Base-by-base conservation (phyloP, 2,888 invertebrate genomes). In the Vanessa cardui region DNA sequence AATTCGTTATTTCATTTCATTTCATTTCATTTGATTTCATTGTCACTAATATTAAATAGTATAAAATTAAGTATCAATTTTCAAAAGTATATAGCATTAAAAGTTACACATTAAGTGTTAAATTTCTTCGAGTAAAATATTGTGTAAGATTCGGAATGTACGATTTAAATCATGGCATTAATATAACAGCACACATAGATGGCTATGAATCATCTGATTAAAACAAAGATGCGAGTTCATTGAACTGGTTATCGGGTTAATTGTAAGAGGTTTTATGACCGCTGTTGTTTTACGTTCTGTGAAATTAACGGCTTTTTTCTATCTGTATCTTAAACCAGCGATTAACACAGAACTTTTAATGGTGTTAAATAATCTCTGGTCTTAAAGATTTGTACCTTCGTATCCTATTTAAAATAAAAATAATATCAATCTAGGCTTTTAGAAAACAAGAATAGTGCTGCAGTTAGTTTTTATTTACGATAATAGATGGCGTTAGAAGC, bases 181-280 rank as follows among this genome's bases (percentile, higher is more conserved):
- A 31, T 56, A 18, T 9, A 56, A 18, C 39, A n/a, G 12, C 18
- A 8, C 3, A 18, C 33, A 31, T 39, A n/a, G 31, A 18, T 3
- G 56, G 47, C 52, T 39, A 39, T 52, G 62, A 54, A n/a, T 62
- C 54, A 54, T 62, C 62, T 45, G 44, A 54, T 44, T 62, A 56
- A 39, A 54, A 47, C 44, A 60, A 54, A 49, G 64, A 62, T 60
- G 62, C 44, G 44, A 61, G 72, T 62, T 70, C 70, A 59, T 20
- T 63, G 71, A 66, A 67, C 72, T 69, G 49, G 58, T 69, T 63
- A 72, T 70, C 68, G 64, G 15, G 65, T 65, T 60, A 56, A 56
- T 56, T 56, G 56, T 56, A 33, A 33, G 31, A 31, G 16, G n/a
- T 4, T 56, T 56, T 39, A 56, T 64, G 49, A 33, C 49, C 44